phyloP scores from a whole-genome alignment of 2,113 vertebrate genomes.

The Megaptera novaeangliae region DNA sequence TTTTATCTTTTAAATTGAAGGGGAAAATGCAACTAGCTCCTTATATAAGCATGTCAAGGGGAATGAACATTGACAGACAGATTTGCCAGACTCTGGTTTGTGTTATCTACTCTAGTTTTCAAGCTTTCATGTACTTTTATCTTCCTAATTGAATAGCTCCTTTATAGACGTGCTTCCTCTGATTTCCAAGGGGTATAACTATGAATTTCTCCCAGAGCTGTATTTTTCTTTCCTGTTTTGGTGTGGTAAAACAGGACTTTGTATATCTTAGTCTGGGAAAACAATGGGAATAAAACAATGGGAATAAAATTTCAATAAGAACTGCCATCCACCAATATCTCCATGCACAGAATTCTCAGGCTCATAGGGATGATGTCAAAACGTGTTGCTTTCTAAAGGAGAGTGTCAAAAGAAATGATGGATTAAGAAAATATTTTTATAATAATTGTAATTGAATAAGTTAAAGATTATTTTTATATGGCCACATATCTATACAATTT shows the following conservation, averaged over 20 bases:
- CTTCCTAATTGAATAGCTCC: not conserved
- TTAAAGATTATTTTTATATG: not conserved
- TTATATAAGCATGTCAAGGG: not conserved
- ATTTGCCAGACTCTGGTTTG: not conserved
- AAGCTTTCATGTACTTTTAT: not conserved
- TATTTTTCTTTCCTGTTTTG: not conserved
- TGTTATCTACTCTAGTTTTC: not conserved
- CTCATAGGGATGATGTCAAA: not conserved
- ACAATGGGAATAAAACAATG: not conserved
- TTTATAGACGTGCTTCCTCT: not conserved
- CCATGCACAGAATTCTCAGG: not conserved
- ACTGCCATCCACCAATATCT: not conserved
- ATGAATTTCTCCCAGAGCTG: not conserved
- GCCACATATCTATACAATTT: constrained; percentile 15
- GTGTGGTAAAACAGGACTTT: not conserved
- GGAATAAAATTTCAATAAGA: not conserved
- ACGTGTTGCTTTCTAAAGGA: not conserved
- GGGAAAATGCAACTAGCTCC: not conserved
- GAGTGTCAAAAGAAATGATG: not conserved
- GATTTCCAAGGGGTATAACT: not conserved
- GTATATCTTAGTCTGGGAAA: not conserved
- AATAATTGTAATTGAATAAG: not conserved
- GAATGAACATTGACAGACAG: not conserved
- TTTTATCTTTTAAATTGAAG: not conserved
- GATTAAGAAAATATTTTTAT: not conserved